A percentile compares a stretch with the other conserved stretches of the same genome.
phyloP scores from a whole-genome alignment of 2,888 invertebrate species.

The Amiota mariae region DNA sequence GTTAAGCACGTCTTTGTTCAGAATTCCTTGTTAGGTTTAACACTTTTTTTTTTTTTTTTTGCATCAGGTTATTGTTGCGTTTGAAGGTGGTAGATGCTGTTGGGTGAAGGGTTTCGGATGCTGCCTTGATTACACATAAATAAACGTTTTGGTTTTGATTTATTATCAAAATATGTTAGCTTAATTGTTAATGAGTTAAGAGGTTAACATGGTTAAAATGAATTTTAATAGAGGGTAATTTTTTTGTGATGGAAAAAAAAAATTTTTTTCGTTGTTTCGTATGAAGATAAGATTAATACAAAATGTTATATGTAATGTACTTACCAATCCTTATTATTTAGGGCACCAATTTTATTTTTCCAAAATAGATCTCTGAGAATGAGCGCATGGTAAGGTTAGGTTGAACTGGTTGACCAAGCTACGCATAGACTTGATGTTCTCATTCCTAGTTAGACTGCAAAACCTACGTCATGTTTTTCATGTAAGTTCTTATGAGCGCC shows the following conservation, averaged over 20 bases:
- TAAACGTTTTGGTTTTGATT: constrained; percentile 36
- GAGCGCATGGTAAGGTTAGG: too few species aligned
- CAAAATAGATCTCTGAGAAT: too few species aligned
- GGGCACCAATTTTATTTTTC: too few species aligned
- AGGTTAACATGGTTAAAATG: background rate
- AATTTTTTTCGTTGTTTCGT: too few species aligned
- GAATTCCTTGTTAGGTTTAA: constrained; percentile 21
- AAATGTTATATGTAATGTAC: too few species aligned
- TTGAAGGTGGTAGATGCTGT: background rate
- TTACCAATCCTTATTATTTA: too few species aligned
- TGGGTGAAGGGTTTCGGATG: constrained; percentile 18
- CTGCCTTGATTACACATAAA: constrained; percentile 5
- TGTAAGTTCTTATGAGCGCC: too few species aligned
- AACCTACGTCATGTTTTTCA: too few species aligned
- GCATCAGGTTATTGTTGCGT: background rate
- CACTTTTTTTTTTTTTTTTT: constrained; percentile 21
- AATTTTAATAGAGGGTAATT: background rate
- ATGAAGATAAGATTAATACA: background rate
- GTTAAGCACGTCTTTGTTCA: constrained; percentile 15
- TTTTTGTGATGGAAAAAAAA: background rate
- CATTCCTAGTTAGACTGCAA: too few species aligned
- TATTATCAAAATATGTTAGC: constrained; percentile 39
- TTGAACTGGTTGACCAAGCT: too few species aligned
- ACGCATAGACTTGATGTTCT: too few species aligned
- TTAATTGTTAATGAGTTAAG: constrained; percentile 32